These are phyloP conservation scores for Oryzias celebensis DNA, from an alignment of 2,113 vertebrate species.

Conservation along the genomic window DNA sequence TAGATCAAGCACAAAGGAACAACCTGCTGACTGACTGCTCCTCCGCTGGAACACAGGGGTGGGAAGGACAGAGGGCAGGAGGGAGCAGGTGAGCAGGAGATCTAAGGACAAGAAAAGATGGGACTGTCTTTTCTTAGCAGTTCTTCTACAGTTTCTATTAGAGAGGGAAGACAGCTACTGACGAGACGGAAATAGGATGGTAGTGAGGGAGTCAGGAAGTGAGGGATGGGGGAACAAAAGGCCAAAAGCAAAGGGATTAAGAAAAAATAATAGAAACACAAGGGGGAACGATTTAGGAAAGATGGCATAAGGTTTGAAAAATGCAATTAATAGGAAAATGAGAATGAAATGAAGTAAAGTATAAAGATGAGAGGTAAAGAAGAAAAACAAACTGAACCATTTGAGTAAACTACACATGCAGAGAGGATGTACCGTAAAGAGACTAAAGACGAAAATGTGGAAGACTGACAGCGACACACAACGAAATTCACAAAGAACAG, in stretches of 20 bases:
- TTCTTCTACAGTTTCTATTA: constrained; percentile 3
- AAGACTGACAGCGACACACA: constrained; percentile 44
- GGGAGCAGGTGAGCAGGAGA: constrained; percentile 39
- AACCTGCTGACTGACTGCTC: constrained; percentile 96
- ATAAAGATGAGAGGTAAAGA: neutral
- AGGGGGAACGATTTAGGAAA: neutral
- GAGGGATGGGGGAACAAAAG: neutral
- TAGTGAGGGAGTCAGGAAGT: neutral
- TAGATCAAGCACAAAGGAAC: constrained; percentile 99
- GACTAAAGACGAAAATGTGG: neutral
- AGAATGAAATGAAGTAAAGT: neutral
- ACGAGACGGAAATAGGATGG: constrained; percentile 16
- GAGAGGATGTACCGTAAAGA: constrained; percentile 16
- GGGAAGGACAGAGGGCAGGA: constrained; percentile 72
- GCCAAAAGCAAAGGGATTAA: neutral
- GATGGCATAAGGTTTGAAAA: neutral
- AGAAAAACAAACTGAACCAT: too few species aligned
- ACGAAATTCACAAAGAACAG: constrained; percentile 39
- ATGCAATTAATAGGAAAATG: constrained; percentile 13
- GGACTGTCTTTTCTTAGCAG: constrained; percentile 6
- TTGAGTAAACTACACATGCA: too few species aligned
- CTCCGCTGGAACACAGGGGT: constrained; percentile 89
- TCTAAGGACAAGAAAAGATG: constrained; percentile 52
- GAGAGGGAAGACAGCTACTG: constrained; percentile 51
- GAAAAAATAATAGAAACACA: constrained; percentile 27